Evolutionary conservation across 53 echinoderm and acorn worm genomes (phyloP).

Genomic region (Zoroaster sp.): DNA sequence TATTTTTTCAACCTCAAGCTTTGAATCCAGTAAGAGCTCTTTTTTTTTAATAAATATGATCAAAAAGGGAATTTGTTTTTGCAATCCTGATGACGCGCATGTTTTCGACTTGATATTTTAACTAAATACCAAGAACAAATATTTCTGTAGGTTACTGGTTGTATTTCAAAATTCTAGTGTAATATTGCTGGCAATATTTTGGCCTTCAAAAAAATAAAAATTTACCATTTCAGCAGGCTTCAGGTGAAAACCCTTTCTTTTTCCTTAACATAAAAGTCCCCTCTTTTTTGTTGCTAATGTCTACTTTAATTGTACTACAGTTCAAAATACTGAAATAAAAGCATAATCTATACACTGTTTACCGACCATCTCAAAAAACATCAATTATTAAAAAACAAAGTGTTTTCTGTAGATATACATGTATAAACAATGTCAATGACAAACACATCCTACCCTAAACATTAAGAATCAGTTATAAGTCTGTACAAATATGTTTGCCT

Average conservation of each 20-base stretch:
- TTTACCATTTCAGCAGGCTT: too few species aligned
- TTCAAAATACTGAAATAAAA: background rate
- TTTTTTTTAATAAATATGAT: too few species aligned
- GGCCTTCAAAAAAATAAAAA: too few species aligned
- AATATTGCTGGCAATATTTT: too few species aligned
- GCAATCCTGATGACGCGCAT: background rate
- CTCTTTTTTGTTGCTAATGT: background rate
- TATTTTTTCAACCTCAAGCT: too few species aligned
- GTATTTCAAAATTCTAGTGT: too few species aligned
- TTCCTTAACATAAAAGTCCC: background rate
- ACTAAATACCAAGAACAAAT: too few species aligned
- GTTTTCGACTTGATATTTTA: background rate
- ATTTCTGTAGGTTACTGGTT: too few species aligned
- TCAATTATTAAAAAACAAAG: background rate
- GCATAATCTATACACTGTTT: background rate
- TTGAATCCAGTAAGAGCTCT: too few species aligned
- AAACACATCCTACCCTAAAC: background rate
- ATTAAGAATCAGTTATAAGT: background rate
- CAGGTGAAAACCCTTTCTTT: too few species aligned
- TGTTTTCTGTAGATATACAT: background rate
- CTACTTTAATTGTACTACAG: background rate
- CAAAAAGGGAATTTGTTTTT: background rate
- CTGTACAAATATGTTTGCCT: constrained; percentile 23
- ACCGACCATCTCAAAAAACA: background rate
- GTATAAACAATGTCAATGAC: background rate